Conservation (phyloP, 2,113 vertebrate species). For the Columbina picui region DNA sequence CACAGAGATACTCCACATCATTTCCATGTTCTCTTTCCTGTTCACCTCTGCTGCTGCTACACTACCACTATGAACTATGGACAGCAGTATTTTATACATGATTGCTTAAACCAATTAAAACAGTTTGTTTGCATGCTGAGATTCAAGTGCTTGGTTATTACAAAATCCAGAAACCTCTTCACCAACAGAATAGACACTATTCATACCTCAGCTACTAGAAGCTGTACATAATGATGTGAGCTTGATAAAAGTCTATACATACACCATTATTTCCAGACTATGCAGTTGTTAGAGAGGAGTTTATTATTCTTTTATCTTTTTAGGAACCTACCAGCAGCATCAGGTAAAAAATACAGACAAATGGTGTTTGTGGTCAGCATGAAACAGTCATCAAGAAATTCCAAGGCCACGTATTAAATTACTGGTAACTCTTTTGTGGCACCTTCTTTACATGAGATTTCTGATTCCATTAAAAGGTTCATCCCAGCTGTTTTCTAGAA, state of each 20-base stretch:
- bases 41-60: neutral
- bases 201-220: neutral
- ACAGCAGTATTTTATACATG: neutral
- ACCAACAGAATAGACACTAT: neutral
- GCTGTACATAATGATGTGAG: neutral
- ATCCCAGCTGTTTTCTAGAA: neutral
- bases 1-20: neutral
- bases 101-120: neutral
- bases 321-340: neutral
- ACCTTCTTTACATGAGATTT: neutral
- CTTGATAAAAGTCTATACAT: neutral
- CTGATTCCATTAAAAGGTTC: neutral
- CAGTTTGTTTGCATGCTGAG: neutral
- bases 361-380: neutral
- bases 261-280: neutral
- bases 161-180: neutral
- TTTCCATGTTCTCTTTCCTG: neutral
- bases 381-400: accelerated
- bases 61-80: neutral
- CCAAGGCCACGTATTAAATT: neutral
- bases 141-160: neutral
- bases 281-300: neutral
- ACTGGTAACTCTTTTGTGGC: neutral
- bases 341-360: neutral
- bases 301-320: neutral